These are phyloP conservation scores for Cinclus cinclus DNA, from an alignment of 2,113 vertebrate genomes.

Conservation along the genomic window DNA sequence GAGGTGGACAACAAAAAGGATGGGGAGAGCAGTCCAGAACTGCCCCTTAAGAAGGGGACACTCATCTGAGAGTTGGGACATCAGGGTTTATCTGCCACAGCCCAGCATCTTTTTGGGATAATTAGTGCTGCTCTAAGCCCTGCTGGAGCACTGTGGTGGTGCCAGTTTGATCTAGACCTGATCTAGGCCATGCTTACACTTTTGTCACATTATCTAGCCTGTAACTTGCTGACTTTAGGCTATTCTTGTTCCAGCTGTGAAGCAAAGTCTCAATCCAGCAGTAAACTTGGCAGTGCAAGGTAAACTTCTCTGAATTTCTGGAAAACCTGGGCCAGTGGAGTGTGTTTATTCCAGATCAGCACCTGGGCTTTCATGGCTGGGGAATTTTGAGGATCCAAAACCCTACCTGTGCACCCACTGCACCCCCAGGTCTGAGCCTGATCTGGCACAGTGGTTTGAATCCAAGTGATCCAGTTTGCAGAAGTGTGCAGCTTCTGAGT, in stretches of 20 bases:
- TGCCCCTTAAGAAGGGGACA: rapidly evolving
- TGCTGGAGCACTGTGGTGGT: rapidly evolving
- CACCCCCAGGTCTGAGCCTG: neutral
- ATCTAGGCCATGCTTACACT: neutral
- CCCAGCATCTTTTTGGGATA: neutral
- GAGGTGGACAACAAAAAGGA: neutral
- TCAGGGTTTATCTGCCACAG: neutral
- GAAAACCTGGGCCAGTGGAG: neutral
- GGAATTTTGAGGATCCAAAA: neutral
- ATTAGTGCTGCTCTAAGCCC: neutral
- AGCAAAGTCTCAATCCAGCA: neutral
- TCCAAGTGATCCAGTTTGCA: neutral
- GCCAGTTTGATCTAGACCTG: neutral
- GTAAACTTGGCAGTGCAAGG: neutral
- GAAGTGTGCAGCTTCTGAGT: neutral
- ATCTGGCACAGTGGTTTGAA: neutral
- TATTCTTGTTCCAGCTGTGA: neutral
- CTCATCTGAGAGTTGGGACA: neutral
- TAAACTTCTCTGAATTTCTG: neutral
- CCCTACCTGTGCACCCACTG: neutral
- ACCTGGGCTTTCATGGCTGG: neutral
- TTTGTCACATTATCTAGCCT: neutral
- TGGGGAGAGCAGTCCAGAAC: neutral
- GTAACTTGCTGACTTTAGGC: neutral
- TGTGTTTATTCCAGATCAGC: neutral